phyloP scores from a whole-genome alignment of 2,797 vertebrate species.

The Crenuchus spilurus region DNA sequence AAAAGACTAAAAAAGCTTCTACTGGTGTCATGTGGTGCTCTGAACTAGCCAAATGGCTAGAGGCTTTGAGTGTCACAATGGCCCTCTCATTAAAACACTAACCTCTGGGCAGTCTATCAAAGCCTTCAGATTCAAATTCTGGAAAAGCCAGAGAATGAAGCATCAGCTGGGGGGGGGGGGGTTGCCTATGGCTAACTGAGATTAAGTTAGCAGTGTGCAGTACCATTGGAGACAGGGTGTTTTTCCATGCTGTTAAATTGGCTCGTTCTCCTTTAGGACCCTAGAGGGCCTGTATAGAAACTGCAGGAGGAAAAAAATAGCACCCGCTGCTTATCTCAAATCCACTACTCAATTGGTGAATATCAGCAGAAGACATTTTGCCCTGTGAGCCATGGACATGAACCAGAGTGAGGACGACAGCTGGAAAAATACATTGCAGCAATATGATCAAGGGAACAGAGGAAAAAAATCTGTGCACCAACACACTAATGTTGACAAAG shows the following conservation, averaged over 20 bases:
- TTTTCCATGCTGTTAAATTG: constrained; percentile 17
- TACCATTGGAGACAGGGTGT: constrained; percentile 5
- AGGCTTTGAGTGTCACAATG: not conserved
- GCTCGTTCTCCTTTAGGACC: constrained; percentile 9
- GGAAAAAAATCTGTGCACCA: not conserved
- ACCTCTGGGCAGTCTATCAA: not conserved
- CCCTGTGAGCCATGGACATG: constrained; percentile 5
- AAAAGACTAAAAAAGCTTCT: not conserved
- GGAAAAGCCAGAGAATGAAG: not conserved
- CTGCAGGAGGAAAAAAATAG: not conserved
- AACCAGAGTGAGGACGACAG: constrained; percentile 4
- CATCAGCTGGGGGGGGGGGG: not conserved
- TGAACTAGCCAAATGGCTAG: not conserved
- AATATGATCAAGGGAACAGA: not conserved
- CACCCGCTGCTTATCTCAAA: constrained; percentile 24
- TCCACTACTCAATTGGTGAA: not conserved
- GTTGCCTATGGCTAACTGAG: not conserved
- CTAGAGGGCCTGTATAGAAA: not conserved
- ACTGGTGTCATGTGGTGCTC: not conserved
- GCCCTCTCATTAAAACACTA: not conserved
- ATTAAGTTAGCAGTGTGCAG: constrained; percentile 37
- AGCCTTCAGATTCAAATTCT: not conserved
- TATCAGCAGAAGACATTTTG: not conserved
- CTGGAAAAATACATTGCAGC: not conserved
- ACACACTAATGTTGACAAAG: not conserved